Conservation (phyloP, 2,888 invertebrate genomes). For the Caenorhabditis auriculariae region DNA sequence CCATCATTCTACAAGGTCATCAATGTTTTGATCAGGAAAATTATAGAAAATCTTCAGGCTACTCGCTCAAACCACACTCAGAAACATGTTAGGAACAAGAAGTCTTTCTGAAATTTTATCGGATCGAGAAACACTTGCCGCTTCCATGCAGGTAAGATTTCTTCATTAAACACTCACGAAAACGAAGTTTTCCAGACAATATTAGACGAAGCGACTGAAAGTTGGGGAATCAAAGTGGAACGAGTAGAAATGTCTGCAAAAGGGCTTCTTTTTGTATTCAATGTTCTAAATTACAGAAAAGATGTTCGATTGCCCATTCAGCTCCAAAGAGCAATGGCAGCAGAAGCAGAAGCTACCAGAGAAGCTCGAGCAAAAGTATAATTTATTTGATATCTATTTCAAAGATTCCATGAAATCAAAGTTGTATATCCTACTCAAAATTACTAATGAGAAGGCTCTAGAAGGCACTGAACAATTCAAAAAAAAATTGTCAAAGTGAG, state of each 20-base stretch:
- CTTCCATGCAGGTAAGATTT: conserved; percentile 76
- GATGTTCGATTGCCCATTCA: conserved; percentile 43
- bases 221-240: conserved; percentile 71
- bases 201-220: conserved; percentile 65
- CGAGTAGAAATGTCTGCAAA: conserved; percentile 86
- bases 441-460: too few relatives aligned
- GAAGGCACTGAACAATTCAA: too few relatives aligned
- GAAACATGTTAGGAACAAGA: conserved; percentile 91
- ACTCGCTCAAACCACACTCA: conserved; percentile 66
- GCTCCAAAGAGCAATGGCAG: conserved; percentile 44
- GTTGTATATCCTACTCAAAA: too few relatives aligned
- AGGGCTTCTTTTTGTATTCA: not conserved
- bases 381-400: not conserved
- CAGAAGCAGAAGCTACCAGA: conserved; percentile 43
- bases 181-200: conserved; percentile 30
- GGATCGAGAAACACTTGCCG: conserved; percentile 89
- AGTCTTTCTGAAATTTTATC: conserved; percentile 93
- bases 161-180: conserved; percentile 2
- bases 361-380: conserved; percentile 44
- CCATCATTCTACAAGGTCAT: conserved; percentile 38
- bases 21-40: not conserved
- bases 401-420: too few relatives aligned
- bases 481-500: not conserved
- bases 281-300: conserved; percentile 15
- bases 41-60: conserved; percentile 35